phyloP scores from a whole-genome alignment of 1,140 invertebrate species.

The Branchinecta lindahli region DNA sequence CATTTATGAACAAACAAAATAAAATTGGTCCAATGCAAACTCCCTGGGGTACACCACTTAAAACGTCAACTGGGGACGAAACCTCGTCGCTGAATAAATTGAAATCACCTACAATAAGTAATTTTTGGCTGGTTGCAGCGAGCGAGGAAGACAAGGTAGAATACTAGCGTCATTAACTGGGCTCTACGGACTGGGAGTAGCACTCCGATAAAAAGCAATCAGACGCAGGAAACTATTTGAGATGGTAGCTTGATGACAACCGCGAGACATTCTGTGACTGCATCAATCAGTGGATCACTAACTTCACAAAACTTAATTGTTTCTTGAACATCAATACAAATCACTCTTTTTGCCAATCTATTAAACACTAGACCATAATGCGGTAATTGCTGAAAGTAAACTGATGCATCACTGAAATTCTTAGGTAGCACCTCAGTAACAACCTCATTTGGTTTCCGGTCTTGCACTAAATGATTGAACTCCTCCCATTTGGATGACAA shows the following conservation, averaged over 20 bases:
- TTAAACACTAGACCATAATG: conserved; percentile 7
- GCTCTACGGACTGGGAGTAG: not conserved
- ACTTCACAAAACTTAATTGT: not conserved
- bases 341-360: not conserved
- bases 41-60: not conserved
- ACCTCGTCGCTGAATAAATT: not conserved
- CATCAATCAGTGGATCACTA: not conserved
- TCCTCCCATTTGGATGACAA: not conserved
- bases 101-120: conserved; percentile 3
- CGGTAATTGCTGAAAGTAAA: not conserved
- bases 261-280: not conserved
- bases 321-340: not conserved
- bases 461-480: not conserved
- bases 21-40: not conserved
- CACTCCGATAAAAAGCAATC: not conserved
- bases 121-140: not conserved
- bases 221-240: not conserved
- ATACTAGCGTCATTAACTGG: not conserved
- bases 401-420: too few species aligned
- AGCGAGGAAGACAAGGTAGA: not conserved
- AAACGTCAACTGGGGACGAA: not conserved
- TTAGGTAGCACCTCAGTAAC: too few species aligned
- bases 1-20: conserved; percentile 7
- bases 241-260: not conserved
- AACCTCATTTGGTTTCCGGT: too few species aligned